phyloP scores from a whole-genome alignment of 2,797 vertebrate species.

The Anas georgica region DNA sequence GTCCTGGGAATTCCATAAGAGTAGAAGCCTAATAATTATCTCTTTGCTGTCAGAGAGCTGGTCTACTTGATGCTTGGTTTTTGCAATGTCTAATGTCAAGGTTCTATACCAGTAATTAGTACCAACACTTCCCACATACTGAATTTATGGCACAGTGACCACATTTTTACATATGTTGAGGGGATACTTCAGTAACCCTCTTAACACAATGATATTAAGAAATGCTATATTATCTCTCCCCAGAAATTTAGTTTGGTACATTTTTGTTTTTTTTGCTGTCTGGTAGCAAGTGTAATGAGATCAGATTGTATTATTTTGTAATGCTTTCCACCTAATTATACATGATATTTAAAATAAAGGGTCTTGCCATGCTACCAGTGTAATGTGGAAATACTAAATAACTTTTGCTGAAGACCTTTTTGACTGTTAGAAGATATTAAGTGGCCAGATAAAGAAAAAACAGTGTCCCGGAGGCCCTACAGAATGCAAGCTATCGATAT shows the following conservation, averaged over 20 bases:
- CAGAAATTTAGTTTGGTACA: conserved; percentile 4
- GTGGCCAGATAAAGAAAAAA: background rate
- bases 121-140: conserved; percentile 61
- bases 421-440: background rate
- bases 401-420: background rate
- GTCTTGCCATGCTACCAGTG: background rate
- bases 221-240: background rate
- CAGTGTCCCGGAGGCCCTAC: background rate
- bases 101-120: conserved; percentile 69
- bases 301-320: background rate
- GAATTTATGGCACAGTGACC: conserved; percentile 59
- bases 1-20: conserved; percentile 34
- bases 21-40: conserved; percentile 55
- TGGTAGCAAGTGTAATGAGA: background rate
- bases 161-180: conserved; percentile 64
- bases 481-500: background rate
- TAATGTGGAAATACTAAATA: background rate
- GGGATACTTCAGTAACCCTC: conserved; percentile 43
- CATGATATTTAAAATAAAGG: background rate
- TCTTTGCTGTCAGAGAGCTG: conserved; percentile 55
- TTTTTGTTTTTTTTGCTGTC: background rate
- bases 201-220: conserved; percentile 44
- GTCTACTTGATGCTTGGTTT: conserved; percentile 31
- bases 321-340: background rate
- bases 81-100: conserved; percentile 59